phyloP scores from a whole-genome alignment of 2,888 invertebrate species.

The Scelioninae gen. 2 region DNA sequence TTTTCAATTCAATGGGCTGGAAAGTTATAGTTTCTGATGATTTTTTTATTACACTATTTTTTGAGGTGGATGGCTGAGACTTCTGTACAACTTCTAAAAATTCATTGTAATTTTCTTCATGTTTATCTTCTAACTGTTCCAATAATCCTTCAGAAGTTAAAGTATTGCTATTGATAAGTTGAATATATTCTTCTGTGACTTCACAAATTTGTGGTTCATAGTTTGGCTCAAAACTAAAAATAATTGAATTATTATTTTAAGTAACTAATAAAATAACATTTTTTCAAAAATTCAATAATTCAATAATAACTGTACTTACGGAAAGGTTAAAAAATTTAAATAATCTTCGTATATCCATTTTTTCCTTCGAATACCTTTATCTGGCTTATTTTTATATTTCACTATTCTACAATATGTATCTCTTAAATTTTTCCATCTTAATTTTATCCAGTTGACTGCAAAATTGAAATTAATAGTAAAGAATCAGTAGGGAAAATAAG shows the following conservation, averaged over 20 bases:
- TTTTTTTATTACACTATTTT: background rate
- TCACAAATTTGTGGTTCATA: conserved; percentile 70
- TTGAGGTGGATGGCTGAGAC: conserved; percentile 57
- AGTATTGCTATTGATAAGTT: conserved; percentile 69
- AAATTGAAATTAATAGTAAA: conserved; percentile 11
- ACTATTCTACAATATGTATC: conserved; percentile 73
- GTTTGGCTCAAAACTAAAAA: conserved; percentile 69
- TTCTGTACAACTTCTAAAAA: conserved; percentile 71
- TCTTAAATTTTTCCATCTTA: conserved; percentile 72
- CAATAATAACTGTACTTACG: conserved; percentile 63
- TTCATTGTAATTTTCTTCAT: conserved; percentile 72
- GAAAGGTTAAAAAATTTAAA: conserved; percentile 71
- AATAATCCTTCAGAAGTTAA: conserved; percentile 68
- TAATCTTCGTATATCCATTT: conserved; percentile 74
- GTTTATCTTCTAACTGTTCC: conserved; percentile 71
- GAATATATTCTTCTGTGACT: conserved; percentile 71
- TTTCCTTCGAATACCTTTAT: conserved; percentile 70
- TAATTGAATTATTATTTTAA: no score
- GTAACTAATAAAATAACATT: no score
- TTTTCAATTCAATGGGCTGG: background rate
- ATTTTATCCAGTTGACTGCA: conserved; percentile 70
- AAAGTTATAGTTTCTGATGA: background rate
- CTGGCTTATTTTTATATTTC: conserved; percentile 71
- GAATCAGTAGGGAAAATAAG: no score
- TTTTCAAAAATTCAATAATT: no score